These are phyloP conservation scores for Cylloceria caligata DNA, from an alignment of 2,888 invertebrate species.

Conservation along the genomic window DNA sequence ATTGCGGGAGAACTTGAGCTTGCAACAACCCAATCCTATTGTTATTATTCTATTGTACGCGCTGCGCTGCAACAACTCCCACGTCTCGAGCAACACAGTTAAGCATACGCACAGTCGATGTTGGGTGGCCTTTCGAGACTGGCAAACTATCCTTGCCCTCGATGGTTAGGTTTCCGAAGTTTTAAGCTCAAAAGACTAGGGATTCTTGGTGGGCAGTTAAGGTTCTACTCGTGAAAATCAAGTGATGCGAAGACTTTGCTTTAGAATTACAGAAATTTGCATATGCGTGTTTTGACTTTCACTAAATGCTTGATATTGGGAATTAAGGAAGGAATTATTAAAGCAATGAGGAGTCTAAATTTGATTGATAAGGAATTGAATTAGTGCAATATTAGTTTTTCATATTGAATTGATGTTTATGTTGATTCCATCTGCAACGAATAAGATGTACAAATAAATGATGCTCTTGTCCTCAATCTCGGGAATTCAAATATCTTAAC, in stretches of 20 bases:
- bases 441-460: neutral
- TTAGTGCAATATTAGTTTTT: neutral
- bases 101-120: constrained; percentile 4
- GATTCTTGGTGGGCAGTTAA: neutral
- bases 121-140: constrained; percentile 20
- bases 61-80: constrained; percentile 23
- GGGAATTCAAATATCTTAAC: neutral
- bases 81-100: constrained; percentile 21
- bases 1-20: constrained; percentile 29
- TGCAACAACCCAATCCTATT: constrained; percentile 23
- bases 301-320: neutral
- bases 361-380: neutral
- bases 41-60: constrained; percentile 24
- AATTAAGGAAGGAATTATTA: neutral
- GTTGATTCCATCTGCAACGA: neutral
- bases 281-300: neutral
- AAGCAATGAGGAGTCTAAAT: neutral
- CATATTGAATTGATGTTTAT: neutral
- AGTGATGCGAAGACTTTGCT: neutral
- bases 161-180: neutral
- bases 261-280: neutral
- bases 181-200: neutral
- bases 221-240: neutral
- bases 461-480: neutral
- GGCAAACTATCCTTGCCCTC: neutral